Conservation (phyloP, 1,140 invertebrate species). For the Ips nitidus region DNA sequence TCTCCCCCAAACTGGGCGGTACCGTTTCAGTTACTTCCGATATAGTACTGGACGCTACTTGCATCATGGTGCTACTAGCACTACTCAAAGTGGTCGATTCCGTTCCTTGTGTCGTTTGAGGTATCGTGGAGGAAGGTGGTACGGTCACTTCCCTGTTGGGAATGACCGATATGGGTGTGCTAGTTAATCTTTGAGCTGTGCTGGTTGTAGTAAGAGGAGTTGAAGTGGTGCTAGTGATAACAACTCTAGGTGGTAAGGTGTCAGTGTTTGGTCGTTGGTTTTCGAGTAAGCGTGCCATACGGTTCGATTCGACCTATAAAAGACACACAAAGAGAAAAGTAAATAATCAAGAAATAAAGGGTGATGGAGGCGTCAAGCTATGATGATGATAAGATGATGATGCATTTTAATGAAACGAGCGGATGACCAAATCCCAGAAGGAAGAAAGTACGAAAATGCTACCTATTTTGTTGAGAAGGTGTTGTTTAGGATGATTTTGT, state of each 20-base stretch:
- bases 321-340: constrained; percentile 8
- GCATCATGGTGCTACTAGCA: constrained; percentile 28
- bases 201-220: constrained; percentile 14
- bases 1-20: constrained; percentile 41
- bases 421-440: not conserved
- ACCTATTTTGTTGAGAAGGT: too few relatives aligned
- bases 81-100: constrained; percentile 14
- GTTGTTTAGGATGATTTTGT: too few relatives aligned
- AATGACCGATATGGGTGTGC: too few relatives aligned
- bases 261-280: constrained; percentile 15
- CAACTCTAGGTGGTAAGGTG: constrained; percentile 16
- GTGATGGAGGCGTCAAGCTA: not conserved
- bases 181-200: not conserved
- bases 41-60: constrained; percentile 28
- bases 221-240: constrained; percentile 25
- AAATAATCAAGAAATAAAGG: not conserved
- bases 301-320: constrained; percentile 33
- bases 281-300: constrained; percentile 20
- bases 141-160: too few relatives aligned
- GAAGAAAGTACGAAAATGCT: too few relatives aligned
- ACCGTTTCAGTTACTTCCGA: constrained; percentile 23
- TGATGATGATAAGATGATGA: not conserved
- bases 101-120: too few relatives aligned
- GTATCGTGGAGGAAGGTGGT: too few relatives aligned
- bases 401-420: not conserved